These are phyloP conservation scores for Hypomecis atomaria DNA, from an alignment of 2,888 invertebrate genomes.

Conservation along the genomic window DNA sequence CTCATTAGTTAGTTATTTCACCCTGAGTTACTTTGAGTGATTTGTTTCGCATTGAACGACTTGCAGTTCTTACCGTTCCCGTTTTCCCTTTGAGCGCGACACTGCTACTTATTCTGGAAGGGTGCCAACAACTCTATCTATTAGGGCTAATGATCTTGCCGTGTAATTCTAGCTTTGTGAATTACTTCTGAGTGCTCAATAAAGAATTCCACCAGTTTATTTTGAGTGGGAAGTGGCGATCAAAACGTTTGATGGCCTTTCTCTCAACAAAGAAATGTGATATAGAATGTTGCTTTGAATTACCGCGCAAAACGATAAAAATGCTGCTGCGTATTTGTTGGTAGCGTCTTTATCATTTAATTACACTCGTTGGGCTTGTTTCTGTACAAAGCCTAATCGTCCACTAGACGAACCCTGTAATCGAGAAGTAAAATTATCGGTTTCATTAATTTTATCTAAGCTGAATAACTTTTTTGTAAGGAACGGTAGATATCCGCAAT, in stretches of 20 bases:
- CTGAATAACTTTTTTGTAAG: no score
- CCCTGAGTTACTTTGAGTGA: conserved; percentile 4
- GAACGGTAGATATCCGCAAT: no score
- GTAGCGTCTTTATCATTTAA: no score
- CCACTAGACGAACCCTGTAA: no score
- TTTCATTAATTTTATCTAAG: no score
- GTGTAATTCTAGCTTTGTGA: conserved; percentile 35
- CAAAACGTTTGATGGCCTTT: conserved; percentile 7
- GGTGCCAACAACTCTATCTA: conserved; percentile 38
- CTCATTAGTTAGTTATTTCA: no score
- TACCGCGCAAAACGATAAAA: no score
- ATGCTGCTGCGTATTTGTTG: no score
- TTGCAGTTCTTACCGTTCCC: conserved; percentile 25
- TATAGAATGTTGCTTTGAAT: not conserved
- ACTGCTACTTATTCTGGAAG: conserved; percentile 33
- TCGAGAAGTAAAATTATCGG: no score
- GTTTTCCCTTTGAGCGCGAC: conserved; percentile 37
- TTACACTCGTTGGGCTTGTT: no score
- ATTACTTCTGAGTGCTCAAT: conserved; percentile 20
- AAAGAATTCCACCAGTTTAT: conserved; percentile 14
- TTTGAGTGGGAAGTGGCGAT: conserved; percentile 10
- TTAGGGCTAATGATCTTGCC: conserved; percentile 42
- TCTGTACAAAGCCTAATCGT: no score
- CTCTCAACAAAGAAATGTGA: not conserved
- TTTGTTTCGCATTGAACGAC: conserved; percentile 23